Percentiles rank a stretch among this genome's conserved stretches.
phyloP scores from a whole-genome alignment of 2,888 invertebrate species.

The Allygus modestus region DNA sequence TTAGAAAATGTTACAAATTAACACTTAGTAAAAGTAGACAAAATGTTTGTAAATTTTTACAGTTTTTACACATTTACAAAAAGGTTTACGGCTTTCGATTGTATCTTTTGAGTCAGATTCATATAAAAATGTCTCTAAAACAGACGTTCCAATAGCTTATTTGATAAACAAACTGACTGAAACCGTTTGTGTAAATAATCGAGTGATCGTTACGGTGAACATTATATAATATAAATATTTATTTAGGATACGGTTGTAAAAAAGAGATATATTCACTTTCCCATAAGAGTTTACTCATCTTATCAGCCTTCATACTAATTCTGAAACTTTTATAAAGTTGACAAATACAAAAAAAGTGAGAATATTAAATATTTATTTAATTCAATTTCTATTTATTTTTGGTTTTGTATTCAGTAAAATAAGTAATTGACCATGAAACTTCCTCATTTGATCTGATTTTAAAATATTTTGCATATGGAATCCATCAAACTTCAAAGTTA shows the following conservation, averaged over 20 bases:
- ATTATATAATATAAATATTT: background rate
- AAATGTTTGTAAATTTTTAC: constrained; percentile 50
- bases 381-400: too few species aligned
- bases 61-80: constrained; percentile 57
- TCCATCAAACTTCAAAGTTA: too few species aligned
- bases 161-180: background rate
- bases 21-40: constrained; percentile 53
- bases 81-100: constrained; percentile 31
- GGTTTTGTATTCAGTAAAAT: too few species aligned
- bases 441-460: too few species aligned
- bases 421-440: too few species aligned
- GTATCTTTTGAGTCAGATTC: constrained; percentile 12
- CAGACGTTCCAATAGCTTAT: background rate
- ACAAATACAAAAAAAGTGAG: too few species aligned
- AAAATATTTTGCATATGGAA: too few species aligned
- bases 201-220: background rate
- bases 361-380: too few species aligned
- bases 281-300: background rate
- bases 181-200: constrained; percentile 4
- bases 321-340: too few species aligned
- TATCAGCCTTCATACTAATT: background rate
- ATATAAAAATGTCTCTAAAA: constrained; percentile 33
- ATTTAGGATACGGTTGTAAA: background rate
- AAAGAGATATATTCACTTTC: background rate
- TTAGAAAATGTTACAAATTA: constrained; percentile 52